These are phyloP conservation scores for Pseudorasbora parva DNA, from an alignment of 2,113 vertebrate genomes.

Conservation along the genomic window DNA sequence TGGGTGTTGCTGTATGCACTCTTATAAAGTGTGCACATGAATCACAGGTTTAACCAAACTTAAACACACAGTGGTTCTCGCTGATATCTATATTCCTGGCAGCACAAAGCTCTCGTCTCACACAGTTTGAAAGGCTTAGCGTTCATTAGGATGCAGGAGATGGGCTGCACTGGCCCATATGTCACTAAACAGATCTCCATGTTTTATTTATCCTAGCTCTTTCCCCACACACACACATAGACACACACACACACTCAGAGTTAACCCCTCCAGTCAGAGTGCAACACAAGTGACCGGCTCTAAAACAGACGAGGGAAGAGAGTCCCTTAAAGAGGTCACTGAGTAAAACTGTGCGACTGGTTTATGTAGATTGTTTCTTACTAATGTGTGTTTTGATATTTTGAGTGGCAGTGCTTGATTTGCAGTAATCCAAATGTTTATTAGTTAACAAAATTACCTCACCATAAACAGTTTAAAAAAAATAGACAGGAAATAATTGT, in stretches of 20 bases:
- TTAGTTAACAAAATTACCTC: too few relatives aligned
- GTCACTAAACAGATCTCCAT: slow-evolving; percentile 66
- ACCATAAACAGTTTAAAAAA: too few relatives aligned
- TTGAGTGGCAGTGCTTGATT: neutral
- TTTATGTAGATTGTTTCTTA: neutral
- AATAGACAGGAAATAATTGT: too few relatives aligned
- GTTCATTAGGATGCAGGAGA: slow-evolving; percentile 62
- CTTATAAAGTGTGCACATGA: neutral
- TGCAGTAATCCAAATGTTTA: too few relatives aligned
- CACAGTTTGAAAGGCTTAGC: slow-evolving; percentile 27
- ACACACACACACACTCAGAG: slow-evolving; percentile 1
- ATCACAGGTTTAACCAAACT: slow-evolving; percentile 33
- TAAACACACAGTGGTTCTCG: slow-evolving; percentile 37
- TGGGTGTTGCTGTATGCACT: neutral
- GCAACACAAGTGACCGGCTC: slow-evolving; percentile 1
- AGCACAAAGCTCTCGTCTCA: slow-evolving; percentile 41
- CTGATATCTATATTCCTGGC: slow-evolving; percentile 58
- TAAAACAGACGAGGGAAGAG: neutral
- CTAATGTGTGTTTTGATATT: too few relatives aligned
- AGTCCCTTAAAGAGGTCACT: neutral
- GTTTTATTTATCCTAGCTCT: slow-evolving; percentile 65
- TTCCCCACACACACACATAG: slow-evolving; percentile 42
- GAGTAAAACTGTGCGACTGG: neutral
- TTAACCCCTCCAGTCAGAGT: slow-evolving; percentile 31
- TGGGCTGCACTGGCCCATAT: slow-evolving; percentile 58